Conservation (phyloP, 1,140 invertebrate genomes). For the Conus ventricosus region DNA sequence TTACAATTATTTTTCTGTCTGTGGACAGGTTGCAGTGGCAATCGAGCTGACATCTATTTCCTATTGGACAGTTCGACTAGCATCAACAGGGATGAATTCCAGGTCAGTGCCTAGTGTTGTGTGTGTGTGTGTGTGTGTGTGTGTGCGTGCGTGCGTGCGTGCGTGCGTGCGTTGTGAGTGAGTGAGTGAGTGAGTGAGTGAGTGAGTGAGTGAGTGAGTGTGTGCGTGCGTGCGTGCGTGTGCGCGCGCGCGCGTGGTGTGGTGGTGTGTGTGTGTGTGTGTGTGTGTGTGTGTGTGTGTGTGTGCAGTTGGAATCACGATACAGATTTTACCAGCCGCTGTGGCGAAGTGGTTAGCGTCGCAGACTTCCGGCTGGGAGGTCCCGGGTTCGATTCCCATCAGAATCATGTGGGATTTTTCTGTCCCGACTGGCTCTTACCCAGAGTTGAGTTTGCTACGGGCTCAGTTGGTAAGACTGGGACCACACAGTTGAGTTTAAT, state of each 20-base stretch:
- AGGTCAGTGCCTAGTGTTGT: not conserved
- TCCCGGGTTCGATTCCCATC: no score
- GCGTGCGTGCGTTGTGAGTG: not conserved
- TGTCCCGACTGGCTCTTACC: no score
- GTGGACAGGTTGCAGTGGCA: constrained; percentile 62
- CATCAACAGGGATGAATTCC: constrained; percentile 61
- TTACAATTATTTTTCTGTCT: no score
- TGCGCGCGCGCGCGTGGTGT: no score
- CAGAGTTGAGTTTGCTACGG: no score
- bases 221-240: not conserved
- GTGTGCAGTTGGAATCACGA: no score
- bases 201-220: not conserved
- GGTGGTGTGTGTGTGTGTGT: constrained; percentile 10
- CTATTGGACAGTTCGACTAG: constrained; percentile 66
- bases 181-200: not conserved
- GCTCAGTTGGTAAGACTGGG: no score
- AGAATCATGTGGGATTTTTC: no score
- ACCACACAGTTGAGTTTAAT: no score
- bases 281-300: constrained; percentile 6
- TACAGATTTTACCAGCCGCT: no score
- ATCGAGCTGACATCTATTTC: constrained; percentile 67
- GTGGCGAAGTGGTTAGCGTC: no score
- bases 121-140: constrained; percentile 18
- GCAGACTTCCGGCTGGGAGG: no score
- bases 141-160: constrained; percentile 5